Conservation (phyloP, 2,113 vertebrate genomes). For the Scartelaos histophorus region DNA sequence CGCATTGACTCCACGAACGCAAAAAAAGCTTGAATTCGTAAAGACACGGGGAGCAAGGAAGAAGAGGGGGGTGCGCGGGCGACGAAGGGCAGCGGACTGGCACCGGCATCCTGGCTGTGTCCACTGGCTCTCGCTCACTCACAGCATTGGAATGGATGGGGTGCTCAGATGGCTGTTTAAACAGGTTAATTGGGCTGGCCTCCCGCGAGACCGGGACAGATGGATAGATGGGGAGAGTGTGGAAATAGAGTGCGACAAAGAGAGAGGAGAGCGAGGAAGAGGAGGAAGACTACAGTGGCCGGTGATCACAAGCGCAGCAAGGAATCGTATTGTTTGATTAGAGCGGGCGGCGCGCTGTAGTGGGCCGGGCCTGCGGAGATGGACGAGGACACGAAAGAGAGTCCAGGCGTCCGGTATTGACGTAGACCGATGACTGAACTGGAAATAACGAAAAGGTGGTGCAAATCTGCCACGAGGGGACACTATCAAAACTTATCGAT, state of each 20-base stretch:
- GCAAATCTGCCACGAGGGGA: no score
- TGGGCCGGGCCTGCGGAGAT: constrained; percentile 34
- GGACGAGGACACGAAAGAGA: constrained; percentile 35
- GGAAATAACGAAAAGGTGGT: neutral
- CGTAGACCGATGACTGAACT: constrained; percentile 15
- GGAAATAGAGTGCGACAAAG: constrained; percentile 47
- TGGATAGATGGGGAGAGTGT: constrained; percentile 64
- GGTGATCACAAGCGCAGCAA: constrained; percentile 55
- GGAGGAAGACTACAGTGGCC: constrained; percentile 47
- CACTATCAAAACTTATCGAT: no score
- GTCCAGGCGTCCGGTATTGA: constrained; percentile 27
- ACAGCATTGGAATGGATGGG: constrained; percentile 64
- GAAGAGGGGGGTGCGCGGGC: constrained; percentile 20
- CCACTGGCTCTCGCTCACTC: constrained; percentile 58
- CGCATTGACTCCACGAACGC: constrained; percentile 30
- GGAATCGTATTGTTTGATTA: constrained; percentile 57
- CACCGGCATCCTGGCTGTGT: constrained; percentile 47
- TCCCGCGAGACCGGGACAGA: constrained; percentile 66
- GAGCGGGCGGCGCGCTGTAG: constrained; percentile 41
- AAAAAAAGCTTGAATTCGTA: neutral
- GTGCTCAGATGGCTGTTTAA: constrained; percentile 74
- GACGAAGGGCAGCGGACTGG: constrained; percentile 39
- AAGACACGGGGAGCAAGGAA: constrained; percentile 3
- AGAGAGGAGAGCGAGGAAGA: constrained; percentile 29
- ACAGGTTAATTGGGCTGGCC: constrained; percentile 75